Percentiles rank a stretch among this genome's conserved stretches.
phyloP scores from a whole-genome alignment of 2,113 vertebrate species.

The Pelecanus crispus region DNA sequence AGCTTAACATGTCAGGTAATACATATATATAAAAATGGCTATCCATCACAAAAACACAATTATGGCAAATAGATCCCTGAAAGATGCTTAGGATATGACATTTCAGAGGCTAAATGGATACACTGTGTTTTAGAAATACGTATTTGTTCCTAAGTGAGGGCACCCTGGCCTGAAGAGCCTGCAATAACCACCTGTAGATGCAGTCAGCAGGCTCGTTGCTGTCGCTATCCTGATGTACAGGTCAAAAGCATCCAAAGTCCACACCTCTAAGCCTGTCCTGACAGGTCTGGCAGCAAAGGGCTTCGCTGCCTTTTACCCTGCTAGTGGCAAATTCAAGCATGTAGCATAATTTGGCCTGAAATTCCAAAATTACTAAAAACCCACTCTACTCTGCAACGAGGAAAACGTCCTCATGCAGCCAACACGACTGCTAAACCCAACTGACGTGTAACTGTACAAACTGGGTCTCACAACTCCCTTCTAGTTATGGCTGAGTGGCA shows the following conservation, averaged over 20 bases:
- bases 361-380: not conserved
- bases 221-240: not conserved
- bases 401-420: not conserved
- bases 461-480: not conserved
- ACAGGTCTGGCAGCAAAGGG: not conserved
- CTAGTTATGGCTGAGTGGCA: not conserved
- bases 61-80: not conserved
- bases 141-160: not conserved
- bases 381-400: not conserved
- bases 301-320: not conserved
- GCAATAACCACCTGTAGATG: not conserved
- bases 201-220: not conserved
- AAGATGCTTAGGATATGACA: not conserved
- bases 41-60: not conserved
- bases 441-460: not conserved
- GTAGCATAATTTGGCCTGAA: not conserved
- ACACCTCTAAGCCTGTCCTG: not conserved
- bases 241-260: not conserved
- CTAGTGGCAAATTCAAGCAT: not conserved
- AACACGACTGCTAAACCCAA: not conserved
- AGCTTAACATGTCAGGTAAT: not conserved
- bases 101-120: not conserved
- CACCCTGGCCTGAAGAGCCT: not conserved
- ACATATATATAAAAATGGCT: not conserved
- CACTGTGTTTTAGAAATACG: not conserved